Conservation (phyloP, 2,888 invertebrate species). For the Drosophila atripex region DNA sequence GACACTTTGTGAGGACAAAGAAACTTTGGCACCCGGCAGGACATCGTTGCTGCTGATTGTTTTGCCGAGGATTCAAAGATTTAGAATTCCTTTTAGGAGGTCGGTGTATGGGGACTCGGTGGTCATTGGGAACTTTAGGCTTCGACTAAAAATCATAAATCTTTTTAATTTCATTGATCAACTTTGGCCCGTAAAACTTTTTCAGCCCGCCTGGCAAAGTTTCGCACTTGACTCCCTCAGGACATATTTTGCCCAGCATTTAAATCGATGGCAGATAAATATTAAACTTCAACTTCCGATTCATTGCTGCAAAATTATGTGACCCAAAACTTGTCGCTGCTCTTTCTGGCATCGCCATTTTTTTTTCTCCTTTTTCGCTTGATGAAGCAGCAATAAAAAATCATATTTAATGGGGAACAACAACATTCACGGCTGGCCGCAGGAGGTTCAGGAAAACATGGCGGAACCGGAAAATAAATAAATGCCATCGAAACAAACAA, state of each 20-base stretch:
- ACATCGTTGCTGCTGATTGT: conserved; percentile 54
- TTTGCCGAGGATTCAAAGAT: conserved; percentile 39
- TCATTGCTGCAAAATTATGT: conserved; percentile 70
- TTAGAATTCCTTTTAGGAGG: conserved; percentile 31
- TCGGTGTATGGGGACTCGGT: conserved; percentile 48
- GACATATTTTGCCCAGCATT: conserved; percentile 69
- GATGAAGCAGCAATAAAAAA: conserved; percentile 44
- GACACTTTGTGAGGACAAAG: conserved; percentile 52
- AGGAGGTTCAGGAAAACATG: conserved; percentile 20
- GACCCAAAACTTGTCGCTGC: conserved; percentile 46
- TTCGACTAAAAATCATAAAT: conserved; percentile 72
- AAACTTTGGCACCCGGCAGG: conserved; percentile 59
- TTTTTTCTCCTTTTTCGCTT: conserved; percentile 31
- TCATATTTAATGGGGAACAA: conserved; percentile 62
- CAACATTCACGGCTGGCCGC: conserved; percentile 43
- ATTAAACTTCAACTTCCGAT: conserved; percentile 61
- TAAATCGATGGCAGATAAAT: conserved; percentile 77
- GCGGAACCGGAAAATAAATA: conserved; percentile 41
- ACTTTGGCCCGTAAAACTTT: conserved; percentile 60
- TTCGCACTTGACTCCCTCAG: conserved; percentile 74
- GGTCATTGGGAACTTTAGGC: conserved; percentile 50
- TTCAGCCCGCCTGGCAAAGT: conserved; percentile 44
- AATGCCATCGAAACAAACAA: conserved; percentile 44
- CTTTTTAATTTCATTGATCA: conserved; percentile 80
- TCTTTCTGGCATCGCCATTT: conserved; percentile 22